Evolutionary conservation across 2,113 vertebrate genomes (phyloP).

Genomic region (Athene cunicularia): DNA sequence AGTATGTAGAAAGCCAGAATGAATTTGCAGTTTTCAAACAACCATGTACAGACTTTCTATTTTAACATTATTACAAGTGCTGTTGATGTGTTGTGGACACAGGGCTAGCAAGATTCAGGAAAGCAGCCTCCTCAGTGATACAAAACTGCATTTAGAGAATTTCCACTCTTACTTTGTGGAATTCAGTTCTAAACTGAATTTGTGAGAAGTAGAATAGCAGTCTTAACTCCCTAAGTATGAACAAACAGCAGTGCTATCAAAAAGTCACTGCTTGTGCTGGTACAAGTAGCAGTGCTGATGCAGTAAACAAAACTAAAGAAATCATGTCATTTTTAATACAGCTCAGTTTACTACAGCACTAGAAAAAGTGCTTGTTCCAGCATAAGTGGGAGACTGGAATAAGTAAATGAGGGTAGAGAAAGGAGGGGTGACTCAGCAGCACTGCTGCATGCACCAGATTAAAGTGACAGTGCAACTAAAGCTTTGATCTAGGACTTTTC

Average conservation of each 20-base stretch:
- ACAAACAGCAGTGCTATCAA: background rate
- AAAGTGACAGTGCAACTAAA: background rate
- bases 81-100: background rate
- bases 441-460: background rate
- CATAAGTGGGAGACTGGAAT: background rate
- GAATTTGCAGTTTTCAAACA: conserved; percentile 20
- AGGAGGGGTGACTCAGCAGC: background rate
- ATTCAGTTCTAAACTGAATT: background rate
- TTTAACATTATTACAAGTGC: background rate
- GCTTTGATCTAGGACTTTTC: background rate
- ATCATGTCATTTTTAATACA: background rate
- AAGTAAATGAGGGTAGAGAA: background rate
- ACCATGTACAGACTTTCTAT: background rate
- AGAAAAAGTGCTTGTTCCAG: background rate
- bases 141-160: background rate
- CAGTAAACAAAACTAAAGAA: background rate
- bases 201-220: rapidly evolving
- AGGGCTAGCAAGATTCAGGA: background rate
- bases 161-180: background rate
- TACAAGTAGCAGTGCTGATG: background rate
- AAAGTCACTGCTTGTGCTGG: background rate
- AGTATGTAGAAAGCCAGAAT: background rate
- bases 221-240: background rate
- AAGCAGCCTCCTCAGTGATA: background rate
- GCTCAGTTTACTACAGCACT: background rate